Conservation (phyloP, 2,113 vertebrate genomes). For the Poeciliopsis occidentalis region DNA sequence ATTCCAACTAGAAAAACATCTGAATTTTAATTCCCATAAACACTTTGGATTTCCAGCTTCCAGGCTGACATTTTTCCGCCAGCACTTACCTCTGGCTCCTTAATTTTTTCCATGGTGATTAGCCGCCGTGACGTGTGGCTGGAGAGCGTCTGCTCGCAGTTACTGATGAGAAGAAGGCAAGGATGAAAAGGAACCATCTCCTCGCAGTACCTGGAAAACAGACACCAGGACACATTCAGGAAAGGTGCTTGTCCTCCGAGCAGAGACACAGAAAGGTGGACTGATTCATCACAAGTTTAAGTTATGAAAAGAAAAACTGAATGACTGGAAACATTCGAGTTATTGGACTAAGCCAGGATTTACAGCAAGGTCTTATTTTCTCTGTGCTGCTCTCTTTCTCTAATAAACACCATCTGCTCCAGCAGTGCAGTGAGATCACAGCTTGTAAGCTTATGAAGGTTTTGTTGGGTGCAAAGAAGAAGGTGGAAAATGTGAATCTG, state of each 20-base stretch:
- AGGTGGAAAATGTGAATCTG: conserved; percentile 66
- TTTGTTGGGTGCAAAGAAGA: conserved; percentile 14
- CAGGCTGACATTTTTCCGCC: not conserved
- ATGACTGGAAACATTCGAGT: conserved; percentile 1
- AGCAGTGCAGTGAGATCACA: not conserved
- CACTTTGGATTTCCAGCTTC: not conserved
- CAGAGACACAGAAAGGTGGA: not conserved
- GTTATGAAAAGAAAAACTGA: not conserved
- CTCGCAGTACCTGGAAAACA: conserved; percentile 86
- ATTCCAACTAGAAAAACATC: no score
- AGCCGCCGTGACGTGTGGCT: conserved; percentile 93
- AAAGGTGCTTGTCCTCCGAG: conserved; percentile 3
- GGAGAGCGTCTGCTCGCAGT: conserved; percentile 95
- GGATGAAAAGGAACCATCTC: conserved; percentile 91
- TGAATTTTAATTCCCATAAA: no score
- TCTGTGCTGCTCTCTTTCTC: conserved; percentile 9
- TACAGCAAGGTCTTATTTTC: not conserved
- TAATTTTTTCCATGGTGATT: conserved; percentile 98
- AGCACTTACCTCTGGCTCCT: conserved; percentile 88
- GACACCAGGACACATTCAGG: conserved; percentile 3
- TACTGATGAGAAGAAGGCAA: conserved; percentile 92
- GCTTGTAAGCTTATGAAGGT: conserved; percentile 8
- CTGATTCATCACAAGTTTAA: not conserved
- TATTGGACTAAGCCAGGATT: not conserved
- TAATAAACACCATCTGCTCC: conserved; percentile 18